Evolutionary conservation across 2,113 vertebrate genomes (phyloP).

Genomic region (Epinephelus moara): DNA sequence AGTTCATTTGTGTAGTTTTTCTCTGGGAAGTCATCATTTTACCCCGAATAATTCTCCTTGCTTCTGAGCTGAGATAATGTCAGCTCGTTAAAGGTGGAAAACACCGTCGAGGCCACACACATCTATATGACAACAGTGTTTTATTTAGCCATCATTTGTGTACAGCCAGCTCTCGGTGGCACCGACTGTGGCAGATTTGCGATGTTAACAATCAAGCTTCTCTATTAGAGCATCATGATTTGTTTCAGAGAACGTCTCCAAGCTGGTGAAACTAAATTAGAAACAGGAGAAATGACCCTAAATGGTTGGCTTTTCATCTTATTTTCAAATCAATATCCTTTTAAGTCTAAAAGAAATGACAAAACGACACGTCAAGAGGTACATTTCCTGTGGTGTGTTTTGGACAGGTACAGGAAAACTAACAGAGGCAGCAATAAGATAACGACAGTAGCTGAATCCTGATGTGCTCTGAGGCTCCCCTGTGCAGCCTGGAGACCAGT

Average conservation of each 20-base stretch:
- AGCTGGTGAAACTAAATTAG: background rate
- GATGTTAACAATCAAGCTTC: background rate
- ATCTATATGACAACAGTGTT: background rate
- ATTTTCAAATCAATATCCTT: conserved; percentile 29
- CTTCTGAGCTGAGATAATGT: conserved; percentile 25
- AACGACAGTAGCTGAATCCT: conserved; percentile 32
- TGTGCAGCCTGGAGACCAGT: conserved; percentile 40
- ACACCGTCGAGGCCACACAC: background rate
- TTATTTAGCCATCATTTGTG: background rate
- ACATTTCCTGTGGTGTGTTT: conserved; percentile 2
- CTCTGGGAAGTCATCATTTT: conserved; percentile 2
- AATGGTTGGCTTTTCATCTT: background rate
- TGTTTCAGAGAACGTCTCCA: conserved; percentile 1
- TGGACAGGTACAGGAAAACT: conserved; percentile 22
- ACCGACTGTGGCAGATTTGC: conserved; percentile 6
- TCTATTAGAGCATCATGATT: background rate
- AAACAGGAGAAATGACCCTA: conserved; percentile 10
- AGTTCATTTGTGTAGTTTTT: conserved; percentile 16
- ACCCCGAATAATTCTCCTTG: conserved; percentile 4
- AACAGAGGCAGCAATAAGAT: conserved; percentile 11
- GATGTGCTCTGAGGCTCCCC: conserved; percentile 35
- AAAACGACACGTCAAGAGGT: background rate
- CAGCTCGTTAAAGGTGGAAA: background rate
- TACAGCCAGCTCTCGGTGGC: background rate
- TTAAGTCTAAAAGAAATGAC: conserved; percentile 5